These are phyloP conservation scores for Irena cyanogastra DNA, from an alignment of 2,113 vertebrate species.

Conservation along the genomic window DNA sequence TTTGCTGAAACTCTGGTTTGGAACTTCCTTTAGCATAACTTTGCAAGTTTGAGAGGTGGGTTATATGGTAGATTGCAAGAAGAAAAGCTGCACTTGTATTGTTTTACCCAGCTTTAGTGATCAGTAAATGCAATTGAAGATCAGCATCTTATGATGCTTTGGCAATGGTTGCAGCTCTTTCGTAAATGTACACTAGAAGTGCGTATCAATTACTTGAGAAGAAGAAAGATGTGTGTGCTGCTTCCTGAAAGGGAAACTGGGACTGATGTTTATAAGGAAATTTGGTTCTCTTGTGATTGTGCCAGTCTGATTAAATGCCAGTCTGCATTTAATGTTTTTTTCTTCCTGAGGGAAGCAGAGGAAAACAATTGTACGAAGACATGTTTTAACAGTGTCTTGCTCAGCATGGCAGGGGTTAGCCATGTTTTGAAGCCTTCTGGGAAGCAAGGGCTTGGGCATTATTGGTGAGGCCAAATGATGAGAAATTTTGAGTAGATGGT, in stretches of 20 bases:
- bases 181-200: not conserved
- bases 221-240: fast-evolving
- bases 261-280: not conserved
- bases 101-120: not conserved
- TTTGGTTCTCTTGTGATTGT: not conserved
- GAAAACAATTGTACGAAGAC: not conserved
- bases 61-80: not conserved
- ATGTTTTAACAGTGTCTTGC: conserved; percentile 5
- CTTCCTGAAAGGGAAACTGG: not conserved
- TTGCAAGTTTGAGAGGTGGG: not conserved
- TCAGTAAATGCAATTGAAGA: not conserved
- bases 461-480: not conserved
- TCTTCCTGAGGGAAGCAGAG: not conserved
- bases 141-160: not conserved
- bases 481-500: conserved; percentile 20
- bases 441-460: not conserved
- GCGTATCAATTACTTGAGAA: not conserved
- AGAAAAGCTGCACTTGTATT: not conserved
- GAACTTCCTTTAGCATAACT: not conserved
- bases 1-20: not conserved
- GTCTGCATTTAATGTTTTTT: not conserved
- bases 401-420: not conserved
- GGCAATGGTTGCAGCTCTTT: not conserved
- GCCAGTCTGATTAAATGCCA: conserved; percentile 2
- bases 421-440: not conserved